Base-by-base conservation (phyloP, 2,113 vertebrate species). In the Ptilorrhoa leucosticta region DNA sequence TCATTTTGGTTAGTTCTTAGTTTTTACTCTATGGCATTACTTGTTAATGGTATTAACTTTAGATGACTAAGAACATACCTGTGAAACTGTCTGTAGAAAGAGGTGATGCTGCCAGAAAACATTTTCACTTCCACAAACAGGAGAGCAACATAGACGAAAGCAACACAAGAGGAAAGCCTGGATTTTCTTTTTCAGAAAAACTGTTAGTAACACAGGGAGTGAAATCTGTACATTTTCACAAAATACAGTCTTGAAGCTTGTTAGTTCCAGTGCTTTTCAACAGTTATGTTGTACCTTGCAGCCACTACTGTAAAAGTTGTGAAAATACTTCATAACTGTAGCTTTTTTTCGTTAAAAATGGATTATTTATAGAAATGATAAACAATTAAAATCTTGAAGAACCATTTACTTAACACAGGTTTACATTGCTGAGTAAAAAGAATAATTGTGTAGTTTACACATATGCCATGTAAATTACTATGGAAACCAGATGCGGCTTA, bases 401-500 rank as follows among this genome's bases (percentile, higher is more conserved):
- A 94, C 1, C 5, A 21, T 83, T 93, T 95, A 64, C 95, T 97
- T 97, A 94, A 27, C 4, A 8, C 17, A 88, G 61, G 56, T 93
- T 96, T 94, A 92, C 86, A 83, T 65, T 86, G 71, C 80, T 44
- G 13, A 82, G 91, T 91, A 97, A 95, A 94, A 94, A 80, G 94
- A 95, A 86, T 97, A 96, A 94, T 81, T 93, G 77, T 92, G 66
- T 78, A 94, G 88, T 97, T 98, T 97, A 98, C 91, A 89, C 97
- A 96, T 90, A 97, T 75, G 87, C 97, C 91, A 93, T 96, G 97
- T 97, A 98, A 98, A 97, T 95, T 75, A 83, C 97, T 97, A 96
- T 78, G 95, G 97, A 98, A 96, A 97, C 97, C 98, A 98, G 97
- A 98, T 98, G 98, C 96, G 97, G 93, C 95, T 97, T 98, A 98